Evolutionary conservation across 2,888 invertebrate genomes (phyloP).

Genomic region (Rhagonycha fulva): DNA sequence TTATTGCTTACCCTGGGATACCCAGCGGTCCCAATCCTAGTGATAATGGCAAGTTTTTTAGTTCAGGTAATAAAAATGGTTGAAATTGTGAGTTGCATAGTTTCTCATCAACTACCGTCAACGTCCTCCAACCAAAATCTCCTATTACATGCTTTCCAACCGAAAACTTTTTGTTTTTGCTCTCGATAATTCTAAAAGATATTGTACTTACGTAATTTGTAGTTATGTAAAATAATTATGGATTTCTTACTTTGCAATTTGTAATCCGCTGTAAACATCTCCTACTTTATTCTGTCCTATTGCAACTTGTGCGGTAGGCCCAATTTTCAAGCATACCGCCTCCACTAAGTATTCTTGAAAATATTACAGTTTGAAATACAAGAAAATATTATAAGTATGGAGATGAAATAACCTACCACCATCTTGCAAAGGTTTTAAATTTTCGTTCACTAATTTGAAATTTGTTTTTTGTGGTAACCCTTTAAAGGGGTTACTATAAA

Average conservation of each 20-base stretch:
- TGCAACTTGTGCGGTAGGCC: conserved; percentile 71
- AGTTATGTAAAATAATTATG: not conserved
- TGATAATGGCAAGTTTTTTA: conserved; percentile 63
- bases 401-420: conserved; percentile 61
- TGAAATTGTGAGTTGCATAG: conserved; percentile 47
- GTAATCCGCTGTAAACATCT: conserved; percentile 70
- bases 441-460: conserved; percentile 68
- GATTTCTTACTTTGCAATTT: conserved; percentile 68
- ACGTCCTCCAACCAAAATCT: conserved; percentile 70
- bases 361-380: not conserved
- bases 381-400: not conserved
- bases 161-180: conserved; percentile 66
- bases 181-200: conserved; percentile 66
- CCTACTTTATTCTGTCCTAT: conserved; percentile 59
- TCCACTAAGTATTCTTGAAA: conserved; percentile 67
- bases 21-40: conserved; percentile 67
- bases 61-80: conserved; percentile 59
- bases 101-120: conserved; percentile 66
- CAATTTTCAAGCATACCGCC: conserved; percentile 71
- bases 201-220: not conserved
- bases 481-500: conserved; percentile 66
- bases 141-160: conserved; percentile 68
- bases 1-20: conserved; percentile 66
- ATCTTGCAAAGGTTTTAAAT: conserved; percentile 64
- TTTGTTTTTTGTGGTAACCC: conserved; percentile 67